A percentile compares a stretch with the other conserved stretches of the same genome.
Conservation (phyloP, 2,888 invertebrate species). For the Thalpophila matura region DNA sequence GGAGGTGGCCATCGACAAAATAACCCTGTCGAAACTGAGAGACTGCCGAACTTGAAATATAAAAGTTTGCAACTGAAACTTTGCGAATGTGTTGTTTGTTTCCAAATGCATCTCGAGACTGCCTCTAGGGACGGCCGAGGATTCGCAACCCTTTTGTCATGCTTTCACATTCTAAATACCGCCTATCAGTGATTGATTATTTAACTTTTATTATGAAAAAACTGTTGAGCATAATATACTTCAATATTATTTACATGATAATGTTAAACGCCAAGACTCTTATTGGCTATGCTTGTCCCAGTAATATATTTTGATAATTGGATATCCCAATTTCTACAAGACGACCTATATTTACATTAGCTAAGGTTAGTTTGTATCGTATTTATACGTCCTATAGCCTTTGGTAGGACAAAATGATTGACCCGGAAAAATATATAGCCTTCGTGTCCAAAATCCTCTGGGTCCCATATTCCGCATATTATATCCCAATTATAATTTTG, state of each 20-base stretch:
- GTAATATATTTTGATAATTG: not conserved
- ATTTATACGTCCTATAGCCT: conserved; percentile 34
- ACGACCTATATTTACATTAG: conserved; percentile 14
- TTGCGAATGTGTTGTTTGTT: conserved; percentile 77
- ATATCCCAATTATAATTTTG: conserved; percentile 87
- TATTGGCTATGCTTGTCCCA: too few relatives aligned
- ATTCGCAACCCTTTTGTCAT: conserved; percentile 46
- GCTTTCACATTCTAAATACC: conserved; percentile 34
- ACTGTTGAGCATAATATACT: not conserved
- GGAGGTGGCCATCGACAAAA: conserved; percentile 83
- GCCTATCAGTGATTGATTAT: conserved; percentile 48
- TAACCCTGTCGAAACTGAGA: conserved; percentile 83
- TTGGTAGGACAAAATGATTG: conserved; percentile 69
- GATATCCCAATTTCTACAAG: not conserved
- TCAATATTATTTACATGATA: not conserved
- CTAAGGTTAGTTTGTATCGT: conserved; percentile 28
- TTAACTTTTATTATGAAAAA: conserved; percentile 12
- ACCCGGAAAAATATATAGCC: conserved; percentile 70
- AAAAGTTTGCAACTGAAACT: conserved; percentile 81
- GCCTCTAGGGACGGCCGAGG: conserved; percentile 48
- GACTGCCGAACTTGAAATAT: conserved; percentile 82
- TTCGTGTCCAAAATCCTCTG: conserved; percentile 70
- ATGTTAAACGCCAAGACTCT: too few relatives aligned
- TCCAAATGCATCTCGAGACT: conserved; percentile 64
- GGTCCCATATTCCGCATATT: conserved; percentile 82